Evolutionary conservation across 2,888 invertebrate species (phyloP), one percentile per base, ranked within the genome.

Genomic region (Trichogramma evanescens): DNA sequence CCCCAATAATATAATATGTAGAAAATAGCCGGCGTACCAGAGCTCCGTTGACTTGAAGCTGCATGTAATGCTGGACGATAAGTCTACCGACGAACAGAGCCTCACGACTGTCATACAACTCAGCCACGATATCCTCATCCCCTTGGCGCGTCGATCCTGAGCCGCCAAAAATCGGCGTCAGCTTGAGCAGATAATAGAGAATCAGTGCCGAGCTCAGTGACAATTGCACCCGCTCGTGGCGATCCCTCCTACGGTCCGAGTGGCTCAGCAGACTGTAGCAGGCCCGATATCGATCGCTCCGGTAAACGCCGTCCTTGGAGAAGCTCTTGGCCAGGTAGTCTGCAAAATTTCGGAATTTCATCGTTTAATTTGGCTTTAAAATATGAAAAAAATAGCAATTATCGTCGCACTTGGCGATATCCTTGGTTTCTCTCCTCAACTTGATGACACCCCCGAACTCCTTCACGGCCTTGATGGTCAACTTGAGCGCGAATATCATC

Each of bases 11-110:
- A 26, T 26, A 26, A 26, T 26, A 2, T 26, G 2, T 26, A 26
- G 0, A 26, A 26, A 26, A 26, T 26, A 26, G 26, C 3, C 3
- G 26, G 1, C 26, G 0, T 26, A 74, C 74, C 52, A 55, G 59
- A 74, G 94, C 93, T 79, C 89, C 89, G 78, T 95, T 95, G 59
- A 89, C 89, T 0, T 93, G 87, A 64, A 89, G 84, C 58, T 89
- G 91, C 79, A 91, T 91, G 61, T 89, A 80, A 76, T 93, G 91
- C 45, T 83, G 81, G 61, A 93, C 80, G 43, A 94, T 72, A 38
- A 88, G 75, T 5, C 86, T 85, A 26, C 87, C 87, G 68, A 85
- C 64, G 74, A 82, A 81, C 74, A 73, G 80, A 79, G 69, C 74
- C 3, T 26, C 26, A 26, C 26, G 26, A 26, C 26, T 26, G 26